Base-by-base conservation (phyloP, 2,113 vertebrate genomes). In the Corythoichthys haematopterus region DNA sequence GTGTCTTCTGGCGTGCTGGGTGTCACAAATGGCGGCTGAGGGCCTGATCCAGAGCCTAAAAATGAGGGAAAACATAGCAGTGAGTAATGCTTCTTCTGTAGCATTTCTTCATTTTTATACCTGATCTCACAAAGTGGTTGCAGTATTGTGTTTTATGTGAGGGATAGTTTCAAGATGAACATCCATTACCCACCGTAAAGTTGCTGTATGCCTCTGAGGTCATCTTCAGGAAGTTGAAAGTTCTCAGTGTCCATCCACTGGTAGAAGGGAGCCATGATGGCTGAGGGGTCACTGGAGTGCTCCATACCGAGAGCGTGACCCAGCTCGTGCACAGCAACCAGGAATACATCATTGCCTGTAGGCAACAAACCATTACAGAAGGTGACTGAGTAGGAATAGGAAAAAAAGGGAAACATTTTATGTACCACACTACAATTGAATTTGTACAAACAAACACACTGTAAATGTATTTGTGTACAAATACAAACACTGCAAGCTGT, bases 261-360 rank as follows among this genome's bases (percentile, higher is more conserved):
- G 85, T 97, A 97, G 81, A 96, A 96, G 2, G 95, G 95, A 0
- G 94, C 94, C 95, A 97, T 97, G 78, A 97, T 95, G 76, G 95
- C 94, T 0, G 94, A 96, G 0, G 94, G 94, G 65, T 96, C 95
- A 0, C 86, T 94, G 56, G 95, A 96, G 76, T 96, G 95, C 75
- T 96, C 95, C 38, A 96, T 82, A 60, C 95, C 95, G 67, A 96
- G 76, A 37, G 95, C 95, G 13, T 96, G 95, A 46, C 95, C 95
- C 77, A 96, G 76, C 77, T 96, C 95, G 9, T 96, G 95, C 55
- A 96, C 93, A 2, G 95, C 90, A 60, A 96, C 95, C 72, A 96
- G 88, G 84, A 96, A 96, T 65, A 96, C 70, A 61, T 96, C 93
- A 71, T 96, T 96, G 50, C 94, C 95, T 96, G 9, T 40, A 13